Base-by-base conservation (phyloP, 2,888 invertebrate species). In the Dichetophora obliterata region DNA sequence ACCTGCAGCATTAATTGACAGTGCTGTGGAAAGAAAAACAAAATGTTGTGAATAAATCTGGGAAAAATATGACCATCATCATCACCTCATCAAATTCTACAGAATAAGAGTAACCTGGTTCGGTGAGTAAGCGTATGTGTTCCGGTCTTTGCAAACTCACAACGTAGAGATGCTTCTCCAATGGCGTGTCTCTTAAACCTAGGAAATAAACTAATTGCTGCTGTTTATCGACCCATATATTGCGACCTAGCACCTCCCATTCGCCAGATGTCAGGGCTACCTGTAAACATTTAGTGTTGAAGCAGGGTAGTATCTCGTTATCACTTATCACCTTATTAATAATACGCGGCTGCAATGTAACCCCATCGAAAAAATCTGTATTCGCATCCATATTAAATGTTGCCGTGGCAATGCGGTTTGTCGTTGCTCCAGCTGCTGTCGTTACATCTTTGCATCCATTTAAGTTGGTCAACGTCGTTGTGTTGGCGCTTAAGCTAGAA, bases 131-230 rank as follows among this genome's bases (percentile, higher is more conserved):
- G 68, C 94, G 91, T 75, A 95, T 91, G 82, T 94, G 92, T 79
- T 93, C 92, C 0, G 96, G 95, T 57, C 92, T 89, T 34, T 93
- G 91, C 75, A 95, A 88, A 8, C 95, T 93, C 4, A 95, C 95
- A 3, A 94, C 96, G 90, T 97, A 98, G 84, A 98, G 90, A 87
- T 98, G 98, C 81, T 96, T 94, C 90, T 98, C 98, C 78, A 98
- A 89, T 0, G 98, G 97, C 5, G 96, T 94, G 90, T 98, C 98
- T 82, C 94, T 94, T 78, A 97, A 91, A 5, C 95, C 98, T 85
- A 96, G 93, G 90, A 98, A 98, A 91, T 97, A 98, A 1, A 98
- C 95, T 77, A 98, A 90, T 77, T 94, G 92, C 80, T 93, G 91
- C 4, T 91, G 87, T 79, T 92, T 92, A 89, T 98, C 97, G 52